phyloP scores from a whole-genome alignment of 2,888 invertebrate species.

The Desoria tigrina region DNA sequence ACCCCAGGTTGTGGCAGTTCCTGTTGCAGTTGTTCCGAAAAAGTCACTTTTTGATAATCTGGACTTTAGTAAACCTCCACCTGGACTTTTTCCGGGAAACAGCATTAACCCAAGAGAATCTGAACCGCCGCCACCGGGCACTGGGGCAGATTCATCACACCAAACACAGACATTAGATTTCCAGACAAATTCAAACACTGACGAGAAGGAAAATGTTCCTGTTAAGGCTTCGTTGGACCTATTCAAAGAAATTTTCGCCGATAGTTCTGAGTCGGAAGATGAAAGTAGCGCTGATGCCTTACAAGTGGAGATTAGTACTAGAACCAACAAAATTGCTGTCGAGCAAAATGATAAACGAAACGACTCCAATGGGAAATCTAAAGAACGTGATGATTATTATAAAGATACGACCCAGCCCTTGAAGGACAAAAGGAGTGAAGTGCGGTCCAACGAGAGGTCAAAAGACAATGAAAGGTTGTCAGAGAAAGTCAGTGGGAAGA shows the following conservation, averaged over 20 bases:
- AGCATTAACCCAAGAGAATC: background rate
- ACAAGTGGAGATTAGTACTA: too few relatives aligned
- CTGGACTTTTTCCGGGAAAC: conserved; percentile 39
- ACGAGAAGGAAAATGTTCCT: conserved; percentile 10
- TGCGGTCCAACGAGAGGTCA: background rate
- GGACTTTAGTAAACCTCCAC: conserved; percentile 53
- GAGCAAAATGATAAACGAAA: background rate
- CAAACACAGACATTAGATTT: conserved; percentile 14
- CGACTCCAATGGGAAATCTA: background rate
- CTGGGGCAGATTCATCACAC: background rate
- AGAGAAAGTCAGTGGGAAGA: background rate
- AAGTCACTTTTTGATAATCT: conserved; percentile 50
- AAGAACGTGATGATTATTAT: background rate
- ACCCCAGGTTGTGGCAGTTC: background rate
- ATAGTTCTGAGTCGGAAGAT: conserved; percentile 47
- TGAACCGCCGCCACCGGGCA: background rate
- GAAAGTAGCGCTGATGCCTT: conserved; percentile 27
- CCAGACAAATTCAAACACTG: background rate
- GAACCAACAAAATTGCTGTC: background rate
- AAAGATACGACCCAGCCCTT: background rate
- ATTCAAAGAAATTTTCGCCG: conserved; percentile 53
- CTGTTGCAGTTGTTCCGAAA: conserved; percentile 29
- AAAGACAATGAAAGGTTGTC: background rate
- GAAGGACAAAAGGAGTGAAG: too few relatives aligned
- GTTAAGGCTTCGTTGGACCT: conserved; percentile 47